Evolutionary conservation across 2,888 invertebrate species (phyloP).

Genomic region (Pediacus dermestoides): DNA sequence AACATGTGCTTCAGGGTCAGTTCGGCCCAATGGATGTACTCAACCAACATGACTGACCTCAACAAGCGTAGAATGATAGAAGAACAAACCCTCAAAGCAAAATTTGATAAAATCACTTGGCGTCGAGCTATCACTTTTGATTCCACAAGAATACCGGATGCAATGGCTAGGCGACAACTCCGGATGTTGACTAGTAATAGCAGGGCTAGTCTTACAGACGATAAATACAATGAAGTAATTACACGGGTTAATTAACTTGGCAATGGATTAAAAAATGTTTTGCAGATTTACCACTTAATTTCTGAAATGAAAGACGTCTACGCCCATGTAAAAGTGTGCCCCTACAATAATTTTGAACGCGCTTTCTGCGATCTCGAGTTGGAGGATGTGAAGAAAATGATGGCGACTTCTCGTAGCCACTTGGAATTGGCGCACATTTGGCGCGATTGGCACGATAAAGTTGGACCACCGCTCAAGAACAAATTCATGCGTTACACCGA

Average conservation of each 20-base stretch:
- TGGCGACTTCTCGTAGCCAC: slow-evolving; percentile 71
- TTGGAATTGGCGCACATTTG: slow-evolving; percentile 74
- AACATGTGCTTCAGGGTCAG: slow-evolving; percentile 70
- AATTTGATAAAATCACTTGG: slow-evolving; percentile 67
- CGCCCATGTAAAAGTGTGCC: slow-evolving; percentile 68
- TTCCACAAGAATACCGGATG: slow-evolving; percentile 65
- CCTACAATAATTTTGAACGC: slow-evolving; percentile 56
- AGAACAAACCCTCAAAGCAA: slow-evolving; percentile 65
- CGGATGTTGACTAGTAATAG: slow-evolving; percentile 67
- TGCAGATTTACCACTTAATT: slow-evolving; percentile 67
- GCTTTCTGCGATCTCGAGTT: slow-evolving; percentile 59
- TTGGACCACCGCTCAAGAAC: slow-evolving; percentile 71
- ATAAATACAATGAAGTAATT: slow-evolving; percentile 68
- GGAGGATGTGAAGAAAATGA: slow-evolving; percentile 62
- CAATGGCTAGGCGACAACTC: slow-evolving; percentile 64
- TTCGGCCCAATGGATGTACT: slow-evolving; percentile 71
- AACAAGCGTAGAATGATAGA: slow-evolving; percentile 70
- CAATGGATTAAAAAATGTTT: slow-evolving; percentile 18
- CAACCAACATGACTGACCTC: slow-evolving; percentile 70
- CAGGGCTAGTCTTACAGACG: slow-evolving; percentile 69
- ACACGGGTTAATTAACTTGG: slow-evolving; percentile 4
- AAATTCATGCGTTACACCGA: slow-evolving; percentile 76
- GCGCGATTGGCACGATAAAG: slow-evolving; percentile 76
- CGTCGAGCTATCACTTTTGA: slow-evolving; percentile 67
- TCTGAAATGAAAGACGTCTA: slow-evolving; percentile 78